Evolutionary conservation across 2,888 invertebrate species (phyloP).

Genomic region (Mythimna loreyi): DNA sequence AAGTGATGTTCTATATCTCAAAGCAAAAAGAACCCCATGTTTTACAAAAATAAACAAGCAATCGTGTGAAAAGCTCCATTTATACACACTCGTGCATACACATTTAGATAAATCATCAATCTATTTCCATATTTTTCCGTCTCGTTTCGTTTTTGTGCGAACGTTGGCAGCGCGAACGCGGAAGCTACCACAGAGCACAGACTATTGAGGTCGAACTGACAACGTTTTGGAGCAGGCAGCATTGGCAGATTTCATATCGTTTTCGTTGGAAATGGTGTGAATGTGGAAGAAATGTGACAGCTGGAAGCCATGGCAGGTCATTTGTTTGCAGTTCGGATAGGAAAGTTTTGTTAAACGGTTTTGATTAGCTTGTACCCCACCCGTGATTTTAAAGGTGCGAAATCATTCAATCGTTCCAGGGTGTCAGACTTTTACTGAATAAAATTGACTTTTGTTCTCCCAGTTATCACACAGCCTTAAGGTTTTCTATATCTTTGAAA

Average conservation of each 20-base stretch:
- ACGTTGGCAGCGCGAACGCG: conserved; percentile 56
- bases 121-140: conserved; percentile 54
- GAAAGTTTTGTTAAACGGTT: too few relatives aligned
- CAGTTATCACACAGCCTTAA: too few relatives aligned
- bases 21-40: not conserved
- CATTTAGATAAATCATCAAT: conserved; percentile 44
- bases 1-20: too few relatives aligned
- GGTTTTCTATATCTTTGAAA: not conserved
- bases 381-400: too few relatives aligned
- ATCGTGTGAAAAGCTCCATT: conserved; percentile 5
- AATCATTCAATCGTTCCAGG: too few relatives aligned
- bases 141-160: conserved; percentile 45
- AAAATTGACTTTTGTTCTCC: too few relatives aligned
- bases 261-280: conserved; percentile 18
- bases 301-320: not conserved
- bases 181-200: conserved; percentile 34
- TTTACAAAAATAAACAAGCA: conserved; percentile 4
- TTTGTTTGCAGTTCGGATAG: not conserved
- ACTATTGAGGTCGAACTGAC: conserved; percentile 53
- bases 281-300: not conserved
- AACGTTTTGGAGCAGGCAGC: conserved; percentile 3
- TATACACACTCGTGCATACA: conserved; percentile 1
- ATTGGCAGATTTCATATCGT: conserved; percentile 17
- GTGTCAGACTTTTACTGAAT: too few relatives aligned
- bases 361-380: too few relatives aligned